Evolutionary conservation across 2,113 vertebrate species (phyloP).

Genomic region (Hippoglossus stenolepis): DNA sequence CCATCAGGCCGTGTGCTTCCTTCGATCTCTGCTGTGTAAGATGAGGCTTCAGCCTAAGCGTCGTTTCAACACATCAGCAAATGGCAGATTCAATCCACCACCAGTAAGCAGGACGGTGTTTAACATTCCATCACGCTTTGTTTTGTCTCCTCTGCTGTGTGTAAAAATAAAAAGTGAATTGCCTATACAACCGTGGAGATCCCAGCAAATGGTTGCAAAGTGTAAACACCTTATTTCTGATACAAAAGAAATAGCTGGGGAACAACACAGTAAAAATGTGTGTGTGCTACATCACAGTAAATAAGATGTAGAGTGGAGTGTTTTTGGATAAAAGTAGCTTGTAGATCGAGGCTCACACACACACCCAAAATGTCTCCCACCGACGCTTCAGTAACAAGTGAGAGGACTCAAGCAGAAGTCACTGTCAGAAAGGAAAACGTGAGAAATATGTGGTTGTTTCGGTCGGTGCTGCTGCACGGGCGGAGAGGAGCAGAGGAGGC

Average conservation of each 20-base stretch:
- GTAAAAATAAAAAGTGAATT: background rate
- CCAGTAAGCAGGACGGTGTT: background rate
- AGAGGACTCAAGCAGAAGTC: background rate
- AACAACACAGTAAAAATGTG: too few relatives aligned
- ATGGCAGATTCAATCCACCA: constrained; percentile 27
- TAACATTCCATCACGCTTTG: constrained; percentile 18
- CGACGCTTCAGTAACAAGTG: constrained; percentile 16
- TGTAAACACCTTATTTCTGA: too few relatives aligned
- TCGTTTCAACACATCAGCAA: constrained; percentile 34
- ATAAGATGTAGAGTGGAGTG: too few relatives aligned
- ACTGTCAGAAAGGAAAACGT: background rate
- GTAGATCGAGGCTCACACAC: too few relatives aligned
- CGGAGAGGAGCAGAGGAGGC: too few relatives aligned
- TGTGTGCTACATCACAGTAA: too few relatives aligned
- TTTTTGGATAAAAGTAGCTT: too few relatives aligned
- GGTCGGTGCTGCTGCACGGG: too few relatives aligned
- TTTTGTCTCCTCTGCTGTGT: constrained; percentile 26
- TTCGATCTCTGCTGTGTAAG: constrained; percentile 38
- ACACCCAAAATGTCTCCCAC: background rate
- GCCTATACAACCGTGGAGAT: too few relatives aligned
- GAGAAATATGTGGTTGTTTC: background rate
- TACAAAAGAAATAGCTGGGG: too few relatives aligned
- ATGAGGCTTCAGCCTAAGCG: constrained; percentile 37
- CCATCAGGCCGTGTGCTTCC: constrained; percentile 35
- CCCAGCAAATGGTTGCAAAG: too few relatives aligned